A percentile compares a stretch with the other conserved stretches of the same genome.
These are phyloP conservation scores for Tamandua tetradactyla DNA, from an alignment of 2,797 vertebrate species.

Conservation along the genomic window DNA sequence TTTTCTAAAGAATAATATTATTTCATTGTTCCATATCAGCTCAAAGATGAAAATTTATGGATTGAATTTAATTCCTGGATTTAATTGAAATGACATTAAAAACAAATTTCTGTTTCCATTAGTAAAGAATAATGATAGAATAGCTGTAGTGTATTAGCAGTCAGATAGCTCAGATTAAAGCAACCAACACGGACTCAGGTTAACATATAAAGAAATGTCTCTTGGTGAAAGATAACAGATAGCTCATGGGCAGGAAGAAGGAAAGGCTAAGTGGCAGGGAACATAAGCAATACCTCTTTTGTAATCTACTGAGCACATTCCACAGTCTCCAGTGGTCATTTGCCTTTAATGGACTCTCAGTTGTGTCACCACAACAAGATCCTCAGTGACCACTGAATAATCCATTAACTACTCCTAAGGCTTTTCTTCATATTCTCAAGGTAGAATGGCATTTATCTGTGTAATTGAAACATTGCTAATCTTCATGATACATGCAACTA, in stretches of 20 bases:
- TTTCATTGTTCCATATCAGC: not conserved
- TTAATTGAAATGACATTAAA: not conserved
- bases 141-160: not conserved
- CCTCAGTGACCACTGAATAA: not conserved
- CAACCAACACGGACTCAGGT: not conserved
- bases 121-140: not conserved
- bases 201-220: not conserved
- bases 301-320: not conserved
- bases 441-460: not conserved
- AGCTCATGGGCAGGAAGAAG: not conserved
- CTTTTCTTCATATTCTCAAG: not conserved
- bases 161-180: not conserved
- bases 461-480: not conserved
- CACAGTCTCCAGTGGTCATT: fast-evolving
- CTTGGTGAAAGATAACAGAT: not conserved
- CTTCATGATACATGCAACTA: not conserved
- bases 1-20: not conserved
- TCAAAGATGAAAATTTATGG: not conserved
- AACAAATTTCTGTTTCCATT: no score
- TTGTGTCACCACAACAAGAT: not conserved
- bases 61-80: not conserved
- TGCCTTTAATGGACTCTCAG: not conserved
- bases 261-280: not conserved
- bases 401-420: not conserved
- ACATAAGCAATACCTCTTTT: not conserved